phyloP scores from a whole-genome alignment of 1,140 invertebrate genomes.

The Drosophila rufa region DNA sequence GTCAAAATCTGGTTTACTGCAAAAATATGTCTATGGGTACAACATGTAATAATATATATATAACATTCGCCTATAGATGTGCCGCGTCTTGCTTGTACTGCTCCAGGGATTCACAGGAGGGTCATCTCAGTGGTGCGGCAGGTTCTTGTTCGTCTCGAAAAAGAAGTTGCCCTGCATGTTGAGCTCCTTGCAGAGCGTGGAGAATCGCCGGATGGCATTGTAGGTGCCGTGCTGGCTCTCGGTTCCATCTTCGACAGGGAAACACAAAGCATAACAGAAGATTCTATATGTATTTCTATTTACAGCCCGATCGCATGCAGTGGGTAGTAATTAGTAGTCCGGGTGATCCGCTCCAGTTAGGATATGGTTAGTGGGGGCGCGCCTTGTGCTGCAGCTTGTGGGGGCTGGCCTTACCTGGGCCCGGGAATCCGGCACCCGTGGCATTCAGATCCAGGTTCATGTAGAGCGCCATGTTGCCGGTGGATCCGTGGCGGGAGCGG shows the following conservation, averaged over 20 bases:
- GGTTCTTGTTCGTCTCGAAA: slow-evolving; percentile 79
- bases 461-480: slow-evolving; percentile 69
- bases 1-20: slow-evolving; percentile 40
- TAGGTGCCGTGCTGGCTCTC: slow-evolving; percentile 54
- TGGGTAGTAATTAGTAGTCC: slow-evolving; percentile 30
- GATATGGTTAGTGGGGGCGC: slow-evolving; percentile 67
- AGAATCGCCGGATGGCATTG: slow-evolving; percentile 78
- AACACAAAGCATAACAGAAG: slow-evolving; percentile 55
- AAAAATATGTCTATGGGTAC: slow-evolving; percentile 53
- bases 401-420: slow-evolving; percentile 62
- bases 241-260: slow-evolving; percentile 59
- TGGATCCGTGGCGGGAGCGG: slow-evolving; percentile 81
- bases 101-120: not conserved
- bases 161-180: slow-evolving; percentile 78
- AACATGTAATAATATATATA: slow-evolving; percentile 17
- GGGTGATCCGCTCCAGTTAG: slow-evolving; percentile 43
- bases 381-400: slow-evolving; percentile 45
- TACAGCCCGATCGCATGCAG: slow-evolving; percentile 48
- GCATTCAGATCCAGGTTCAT: slow-evolving; percentile 70
- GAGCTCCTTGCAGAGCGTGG: slow-evolving; percentile 83
- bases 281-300: slow-evolving; percentile 43
- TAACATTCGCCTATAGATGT: slow-evolving; percentile 38
- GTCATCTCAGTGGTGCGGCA: slow-evolving; percentile 64
- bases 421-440: slow-evolving; percentile 27
- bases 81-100: slow-evolving; percentile 39